These are phyloP conservation scores for Eurois occulta DNA, from an alignment of 2,888 invertebrate species.

Conservation along the genomic window DNA sequence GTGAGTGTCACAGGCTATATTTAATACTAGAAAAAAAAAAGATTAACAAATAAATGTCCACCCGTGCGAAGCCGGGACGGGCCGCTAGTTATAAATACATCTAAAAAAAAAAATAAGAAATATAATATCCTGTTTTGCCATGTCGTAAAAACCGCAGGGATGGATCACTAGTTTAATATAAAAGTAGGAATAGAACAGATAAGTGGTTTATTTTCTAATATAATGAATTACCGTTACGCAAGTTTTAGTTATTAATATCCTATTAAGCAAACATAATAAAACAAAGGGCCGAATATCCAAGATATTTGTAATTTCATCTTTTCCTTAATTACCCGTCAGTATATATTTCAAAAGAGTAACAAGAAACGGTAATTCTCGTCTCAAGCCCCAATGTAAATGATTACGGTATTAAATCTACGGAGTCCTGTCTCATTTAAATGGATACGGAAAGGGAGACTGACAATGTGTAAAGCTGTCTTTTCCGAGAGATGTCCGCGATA, in stretches of 20 bases:
- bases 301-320: constrained; percentile 69
- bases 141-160: too few relatives aligned
- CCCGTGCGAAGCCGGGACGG: too few relatives aligned
- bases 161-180: too few relatives aligned
- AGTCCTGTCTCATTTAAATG: constrained; percentile 51
- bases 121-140: too few relatives aligned
- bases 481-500: background rate
- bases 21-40: too few relatives aligned
- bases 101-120: too few relatives aligned
- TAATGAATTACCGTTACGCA: background rate
- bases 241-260: constrained; percentile 41
- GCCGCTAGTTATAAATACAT: too few relatives aligned
- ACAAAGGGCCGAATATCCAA: constrained; percentile 58
- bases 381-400: constrained; percentile 57
- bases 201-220: too few relatives aligned
- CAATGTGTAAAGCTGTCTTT: background rate
- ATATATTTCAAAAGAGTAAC: constrained; percentile 75
- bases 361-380: constrained; percentile 67
- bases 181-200: too few relatives aligned
- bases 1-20: too few relatives aligned
- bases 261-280: constrained; percentile 49
- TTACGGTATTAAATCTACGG: constrained; percentile 54
- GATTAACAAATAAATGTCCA: too few relatives aligned
- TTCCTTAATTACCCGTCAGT: constrained; percentile 69
- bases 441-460: constrained; percentile 38